Evolutionary conservation across 2,888 invertebrate species (phyloP).

Genomic region (Pachycephus smyrnensis): DNA sequence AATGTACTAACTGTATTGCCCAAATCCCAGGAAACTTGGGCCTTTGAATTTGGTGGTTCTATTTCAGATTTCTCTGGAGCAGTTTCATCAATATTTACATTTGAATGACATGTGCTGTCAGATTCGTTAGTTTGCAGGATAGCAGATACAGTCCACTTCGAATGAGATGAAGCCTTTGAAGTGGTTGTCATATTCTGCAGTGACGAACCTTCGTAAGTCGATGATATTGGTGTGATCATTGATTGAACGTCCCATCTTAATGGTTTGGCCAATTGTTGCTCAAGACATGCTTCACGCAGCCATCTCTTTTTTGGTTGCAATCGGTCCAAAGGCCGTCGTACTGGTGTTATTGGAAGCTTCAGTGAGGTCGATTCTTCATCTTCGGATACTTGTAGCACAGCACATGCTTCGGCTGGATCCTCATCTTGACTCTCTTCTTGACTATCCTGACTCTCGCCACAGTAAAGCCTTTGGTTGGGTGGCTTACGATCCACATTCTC

Average conservation of each 20-base stretch:
- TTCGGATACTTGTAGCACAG: slow-evolving; percentile 56
- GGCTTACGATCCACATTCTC: slow-evolving; percentile 59
- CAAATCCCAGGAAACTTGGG: slow-evolving; percentile 14
- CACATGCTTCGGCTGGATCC: slow-evolving; percentile 53
- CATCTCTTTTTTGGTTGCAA: slow-evolving; percentile 73
- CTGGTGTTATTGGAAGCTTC: slow-evolving; percentile 55
- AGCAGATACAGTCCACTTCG: slow-evolving; percentile 14
- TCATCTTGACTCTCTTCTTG: slow-evolving; percentile 64
- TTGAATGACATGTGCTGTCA: background rate
- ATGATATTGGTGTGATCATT: slow-evolving; percentile 5
- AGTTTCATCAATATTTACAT: slow-evolving; percentile 1
- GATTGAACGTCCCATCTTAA: slow-evolving; percentile 66
- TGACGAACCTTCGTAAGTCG: slow-evolving; percentile 1
- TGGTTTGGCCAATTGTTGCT: slow-evolving; percentile 69
- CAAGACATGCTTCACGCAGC: slow-evolving; percentile 71
- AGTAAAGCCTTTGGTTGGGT: slow-evolving; percentile 55
- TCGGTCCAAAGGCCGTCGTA: slow-evolving; percentile 59
- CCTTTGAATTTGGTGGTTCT: slow-evolving; percentile 8
- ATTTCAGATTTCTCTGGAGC: slow-evolving; percentile 11
- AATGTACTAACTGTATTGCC: background rate
- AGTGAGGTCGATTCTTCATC: slow-evolving; percentile 52
- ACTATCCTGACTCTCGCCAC: slow-evolving; percentile 44
- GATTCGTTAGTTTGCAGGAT: background rate
- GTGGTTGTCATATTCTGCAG: background rate
- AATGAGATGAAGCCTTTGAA: slow-evolving; percentile 5